Evolutionary conservation across 1,140 invertebrate genomes (phyloP).

Genomic region (Solen grandis): DNA sequence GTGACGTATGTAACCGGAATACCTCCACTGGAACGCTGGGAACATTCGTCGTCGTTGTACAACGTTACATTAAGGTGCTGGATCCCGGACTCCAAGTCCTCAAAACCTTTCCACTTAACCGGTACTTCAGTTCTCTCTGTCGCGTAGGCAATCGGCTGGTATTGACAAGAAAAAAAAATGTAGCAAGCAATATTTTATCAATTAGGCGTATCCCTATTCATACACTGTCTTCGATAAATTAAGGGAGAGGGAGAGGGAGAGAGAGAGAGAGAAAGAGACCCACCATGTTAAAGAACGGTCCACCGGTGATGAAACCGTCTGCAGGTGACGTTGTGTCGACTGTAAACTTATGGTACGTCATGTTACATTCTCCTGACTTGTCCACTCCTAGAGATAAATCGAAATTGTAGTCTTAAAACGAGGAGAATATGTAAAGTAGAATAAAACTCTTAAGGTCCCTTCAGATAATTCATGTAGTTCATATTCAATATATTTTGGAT

Average conservation of each 20-base stretch:
- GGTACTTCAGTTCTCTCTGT: conserved; percentile 25
- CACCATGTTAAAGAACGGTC: conserved; percentile 65
- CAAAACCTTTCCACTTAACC: conserved; percentile 62
- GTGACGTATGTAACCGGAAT: conserved; percentile 42
- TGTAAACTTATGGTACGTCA: conserved; percentile 43
- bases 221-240: too few species aligned
- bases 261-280: too few species aligned
- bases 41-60: conserved; percentile 56
- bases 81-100: conserved; percentile 63
- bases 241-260: too few species aligned
- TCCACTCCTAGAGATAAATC: too few species aligned
- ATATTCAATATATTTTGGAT: too few species aligned
- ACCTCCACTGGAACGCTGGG: not conserved
- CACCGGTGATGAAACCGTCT: conserved; percentile 39
- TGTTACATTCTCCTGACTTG: conserved; percentile 56
- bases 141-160: conserved; percentile 62
- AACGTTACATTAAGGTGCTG: conserved; percentile 49
- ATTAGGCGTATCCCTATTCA: too few species aligned
- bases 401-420: too few species aligned
- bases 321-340: conserved; percentile 60
- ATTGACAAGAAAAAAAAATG: too few species aligned
- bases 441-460: too few species aligned
- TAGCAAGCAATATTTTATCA: too few species aligned
- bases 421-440: too few species aligned
- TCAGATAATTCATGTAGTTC: too few species aligned